Percentiles rank a stretch among this genome's conserved stretches.
These are phyloP conservation scores for Sesia apiformis DNA, from an alignment of 2,888 invertebrate species.

Conservation along the genomic window DNA sequence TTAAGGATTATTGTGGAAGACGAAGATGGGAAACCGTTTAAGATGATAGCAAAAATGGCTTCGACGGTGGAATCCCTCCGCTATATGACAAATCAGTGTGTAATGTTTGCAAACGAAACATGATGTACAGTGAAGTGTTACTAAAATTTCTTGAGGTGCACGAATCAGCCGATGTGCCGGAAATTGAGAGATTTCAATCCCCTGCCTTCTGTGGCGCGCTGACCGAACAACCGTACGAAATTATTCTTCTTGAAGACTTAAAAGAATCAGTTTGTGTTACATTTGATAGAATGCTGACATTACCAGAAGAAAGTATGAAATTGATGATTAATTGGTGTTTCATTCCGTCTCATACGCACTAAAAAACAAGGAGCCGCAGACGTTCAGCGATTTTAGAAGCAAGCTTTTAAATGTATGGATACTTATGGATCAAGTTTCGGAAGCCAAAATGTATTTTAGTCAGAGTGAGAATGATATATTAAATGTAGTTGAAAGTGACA, in stretches of 20 bases:
- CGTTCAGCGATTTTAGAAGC: conserved; percentile 13
- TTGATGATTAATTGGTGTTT: conserved; percentile 1
- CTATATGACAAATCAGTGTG: conserved; percentile 7
- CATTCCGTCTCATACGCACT: conserved; percentile 2
- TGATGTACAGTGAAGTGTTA: conserved; percentile 26
- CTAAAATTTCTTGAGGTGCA: conserved; percentile 30
- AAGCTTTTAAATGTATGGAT: conserved; percentile 17
- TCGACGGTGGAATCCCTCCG: conserved; percentile 16
- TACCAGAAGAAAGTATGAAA: conserved; percentile 24
- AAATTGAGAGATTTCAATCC: conserved; percentile 21
- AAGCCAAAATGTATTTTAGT: conserved; percentile 2
- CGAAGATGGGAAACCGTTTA: conserved; percentile 19
- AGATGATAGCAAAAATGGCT: conserved; percentile 37
- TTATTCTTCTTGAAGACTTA: conserved; percentile 4
- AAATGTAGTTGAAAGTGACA: conserved; percentile 17
- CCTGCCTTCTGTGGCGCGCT: conserved; percentile 28
- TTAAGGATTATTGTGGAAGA: conserved; percentile 7
- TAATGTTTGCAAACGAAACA: conserved; percentile 28
- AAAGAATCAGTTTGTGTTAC: neutral
- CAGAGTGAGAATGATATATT: conserved; percentile 11
- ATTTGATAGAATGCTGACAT: conserved; percentile 13
- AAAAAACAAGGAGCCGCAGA: conserved; percentile 20
- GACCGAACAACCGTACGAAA: conserved; percentile 1
- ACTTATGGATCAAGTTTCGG: neutral
- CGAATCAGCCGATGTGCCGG: conserved; percentile 20